A percentile compares a stretch with the other conserved stretches of the same genome.
Conservation (phyloP, 2,888 invertebrate genomes). For the Thecocarcelia acutangulata region DNA sequence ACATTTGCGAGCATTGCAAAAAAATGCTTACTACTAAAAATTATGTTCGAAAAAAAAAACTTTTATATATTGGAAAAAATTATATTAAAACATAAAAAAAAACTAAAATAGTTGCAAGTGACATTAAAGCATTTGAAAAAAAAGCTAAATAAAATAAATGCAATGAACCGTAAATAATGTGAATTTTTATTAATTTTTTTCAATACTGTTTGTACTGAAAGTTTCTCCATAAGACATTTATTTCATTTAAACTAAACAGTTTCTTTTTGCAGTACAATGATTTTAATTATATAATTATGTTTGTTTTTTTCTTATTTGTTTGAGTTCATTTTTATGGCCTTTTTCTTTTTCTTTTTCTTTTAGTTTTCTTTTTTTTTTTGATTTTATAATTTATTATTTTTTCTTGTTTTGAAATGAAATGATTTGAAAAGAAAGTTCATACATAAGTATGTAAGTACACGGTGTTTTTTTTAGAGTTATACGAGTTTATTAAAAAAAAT, state of each 20-base stretch:
- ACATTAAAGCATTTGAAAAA: conserved; percentile 48
- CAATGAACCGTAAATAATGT: conserved; percentile 62
- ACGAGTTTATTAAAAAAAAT: no score
- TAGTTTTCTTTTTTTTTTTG: background rate
- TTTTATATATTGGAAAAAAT: background rate
- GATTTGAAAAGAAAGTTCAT: conserved; percentile 56
- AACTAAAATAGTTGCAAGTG: conserved; percentile 48
- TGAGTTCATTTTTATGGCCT: conserved; percentile 40
- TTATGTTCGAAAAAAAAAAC: conserved; percentile 9
- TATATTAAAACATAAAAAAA: conserved; percentile 21
- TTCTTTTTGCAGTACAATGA: conserved; percentile 34
- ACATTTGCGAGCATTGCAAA: conserved; percentile 34
- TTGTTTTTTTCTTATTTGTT: conserved; percentile 23
- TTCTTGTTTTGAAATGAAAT: conserved; percentile 17
- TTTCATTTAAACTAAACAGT: conserved; percentile 42
- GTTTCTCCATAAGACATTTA: conserved; percentile 59
- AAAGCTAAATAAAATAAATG: conserved; percentile 24
- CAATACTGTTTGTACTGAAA: conserved; percentile 18
- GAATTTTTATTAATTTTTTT: conserved; percentile 33
- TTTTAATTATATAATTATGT: conserved; percentile 63
- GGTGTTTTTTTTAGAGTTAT: no score
- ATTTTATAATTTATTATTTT: conserved; percentile 3
- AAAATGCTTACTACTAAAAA: background rate
- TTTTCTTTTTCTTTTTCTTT: conserved; percentile 9
- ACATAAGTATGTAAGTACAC: no score